Percentiles rank a stretch among this genome's conserved stretches.
These are phyloP conservation scores for Sturmia bella DNA, from an alignment of 2,888 invertebrate genomes.

Conservation along the genomic window DNA sequence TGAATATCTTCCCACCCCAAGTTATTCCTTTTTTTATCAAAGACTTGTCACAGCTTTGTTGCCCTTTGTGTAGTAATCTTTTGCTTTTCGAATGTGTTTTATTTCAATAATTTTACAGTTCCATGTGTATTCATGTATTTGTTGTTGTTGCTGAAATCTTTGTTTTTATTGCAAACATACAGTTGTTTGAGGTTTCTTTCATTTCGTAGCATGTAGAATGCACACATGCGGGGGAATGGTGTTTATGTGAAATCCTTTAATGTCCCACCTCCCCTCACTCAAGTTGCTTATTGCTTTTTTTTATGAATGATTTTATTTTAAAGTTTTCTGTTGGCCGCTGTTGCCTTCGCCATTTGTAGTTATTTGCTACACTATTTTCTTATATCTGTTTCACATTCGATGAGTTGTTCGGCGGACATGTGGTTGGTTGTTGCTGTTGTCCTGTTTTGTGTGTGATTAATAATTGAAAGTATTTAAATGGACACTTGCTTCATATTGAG, in stretches of 20 bases:
- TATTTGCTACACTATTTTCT: conserved; percentile 38
- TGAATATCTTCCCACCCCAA: conserved; percentile 1
- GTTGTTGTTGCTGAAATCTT: conserved; percentile 3
- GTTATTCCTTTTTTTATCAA: background rate
- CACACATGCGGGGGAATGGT: background rate
- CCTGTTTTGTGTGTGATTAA: conserved; percentile 61
- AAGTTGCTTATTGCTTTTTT: conserved; percentile 15
- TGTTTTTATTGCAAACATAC: conserved; percentile 47
- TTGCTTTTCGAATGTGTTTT: conserved; percentile 27
- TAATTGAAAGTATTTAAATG: conserved; percentile 70
- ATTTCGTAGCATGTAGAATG: background rate
- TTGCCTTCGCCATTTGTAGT: conserved; percentile 15
- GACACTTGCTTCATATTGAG: conserved; percentile 67
- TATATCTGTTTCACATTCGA: conserved; percentile 7
- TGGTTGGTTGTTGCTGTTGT: background rate
- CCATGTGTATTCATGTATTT: too few species aligned
- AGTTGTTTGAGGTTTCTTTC: conserved; percentile 42
- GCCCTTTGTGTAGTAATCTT: background rate
- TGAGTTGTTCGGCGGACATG: background rate
- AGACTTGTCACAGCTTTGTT: conserved; percentile 42
- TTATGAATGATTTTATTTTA: conserved; percentile 22
- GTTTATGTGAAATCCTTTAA: conserved; percentile 33
- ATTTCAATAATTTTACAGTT: conserved; percentile 9
- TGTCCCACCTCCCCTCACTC: conserved; percentile 52
- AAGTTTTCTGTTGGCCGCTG: conserved; percentile 13